Evolutionary conservation across 2,797 vertebrate genomes (phyloP).

Genomic region (Sebastes oblongus): DNA sequence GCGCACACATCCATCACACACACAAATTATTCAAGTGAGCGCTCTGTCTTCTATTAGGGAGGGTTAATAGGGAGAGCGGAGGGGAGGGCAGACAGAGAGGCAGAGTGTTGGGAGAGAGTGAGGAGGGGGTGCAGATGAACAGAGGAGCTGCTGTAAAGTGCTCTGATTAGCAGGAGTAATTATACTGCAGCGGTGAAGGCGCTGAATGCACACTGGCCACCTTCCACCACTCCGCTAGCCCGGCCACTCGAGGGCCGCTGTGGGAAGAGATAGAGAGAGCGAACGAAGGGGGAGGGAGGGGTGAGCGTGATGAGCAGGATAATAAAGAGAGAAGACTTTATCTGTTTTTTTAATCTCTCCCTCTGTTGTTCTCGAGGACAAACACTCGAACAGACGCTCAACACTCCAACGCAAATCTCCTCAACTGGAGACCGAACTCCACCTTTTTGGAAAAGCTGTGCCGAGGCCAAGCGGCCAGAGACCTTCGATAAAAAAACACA

Average conservation of each 20-base stretch:
- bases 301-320: not conserved
- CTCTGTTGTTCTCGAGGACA: conserved; percentile 5
- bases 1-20: conserved; percentile 57
- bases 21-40: conserved; percentile 64
- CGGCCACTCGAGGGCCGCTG: conserved; percentile 48
- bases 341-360: conserved; percentile 45
- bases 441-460: not conserved
- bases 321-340: conserved; percentile 31
- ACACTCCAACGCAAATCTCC: conserved; percentile 4
- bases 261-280: conserved; percentile 41
- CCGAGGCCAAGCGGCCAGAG: not conserved
- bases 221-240: conserved; percentile 58
- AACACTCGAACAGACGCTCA: not conserved
- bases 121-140: conserved; percentile 73
- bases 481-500: conserved; percentile 1
- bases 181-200: conserved; percentile 77
- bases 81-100: conserved; percentile 68
- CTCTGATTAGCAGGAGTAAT: conserved; percentile 85
- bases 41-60: conserved; percentile 64
- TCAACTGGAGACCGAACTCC: not conserved
- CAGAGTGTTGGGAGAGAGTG: conserved; percentile 64
- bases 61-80: conserved; percentile 69
- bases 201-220: conserved; percentile 73
- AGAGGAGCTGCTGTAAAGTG: conserved; percentile 84
- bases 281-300: not conserved